Base-by-base conservation (phyloP, 1,140 invertebrate species). In the Drosophila lacertosa region DNA sequence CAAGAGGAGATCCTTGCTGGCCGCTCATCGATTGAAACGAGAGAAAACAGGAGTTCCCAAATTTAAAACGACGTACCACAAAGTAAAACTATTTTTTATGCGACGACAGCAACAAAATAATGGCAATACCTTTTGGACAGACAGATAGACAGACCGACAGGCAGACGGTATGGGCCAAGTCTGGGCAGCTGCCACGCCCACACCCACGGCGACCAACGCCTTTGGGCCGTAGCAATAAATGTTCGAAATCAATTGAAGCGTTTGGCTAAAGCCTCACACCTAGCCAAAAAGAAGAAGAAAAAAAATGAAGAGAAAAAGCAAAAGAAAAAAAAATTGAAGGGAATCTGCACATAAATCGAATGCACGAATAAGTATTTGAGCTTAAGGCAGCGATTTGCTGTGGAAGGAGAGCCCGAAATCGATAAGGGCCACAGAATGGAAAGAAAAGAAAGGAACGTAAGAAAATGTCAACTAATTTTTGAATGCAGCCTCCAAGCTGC, bases 211-310 rank as follows among this genome's bases (percentile, higher is more conserved):
- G n/a, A n/a, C n/a, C n/a, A n/a, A n/a, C n/a, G n/a, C n/a, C n/a
- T n/a, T 72, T 72, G 58, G 68, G 69, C 69, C 66, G 6, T 82
- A 88, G 82, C 83, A 88, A 88, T 88, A 88, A 88, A 88, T 88
- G 82, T 82, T 88, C 66, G 69, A 88, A 88, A 88, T 88, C 82
- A 88, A 88, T 88, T 88, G 82, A 88, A 88, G 80, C 77, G 74
- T 88, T 88, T 86, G 88, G 47, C 77, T 59, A 88, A 86, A 69
- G 77, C 77, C 82, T 77, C 83, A 88, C 77, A 88, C 77, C 65
- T 59, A 42, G n/a, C 33, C 20, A 51, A 9, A 18, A 33, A 16
- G 10, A 11, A 16, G 50, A 13, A 13, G 4, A 9, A 42, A n/a
- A n/a, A n/a, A n/a, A n/a, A n/a, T n/a, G n/a, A n/a, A n/a, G n/a